Evolutionary conservation across 2,113 vertebrate species (phyloP).

Genomic region (Cercocebus atys): DNA sequence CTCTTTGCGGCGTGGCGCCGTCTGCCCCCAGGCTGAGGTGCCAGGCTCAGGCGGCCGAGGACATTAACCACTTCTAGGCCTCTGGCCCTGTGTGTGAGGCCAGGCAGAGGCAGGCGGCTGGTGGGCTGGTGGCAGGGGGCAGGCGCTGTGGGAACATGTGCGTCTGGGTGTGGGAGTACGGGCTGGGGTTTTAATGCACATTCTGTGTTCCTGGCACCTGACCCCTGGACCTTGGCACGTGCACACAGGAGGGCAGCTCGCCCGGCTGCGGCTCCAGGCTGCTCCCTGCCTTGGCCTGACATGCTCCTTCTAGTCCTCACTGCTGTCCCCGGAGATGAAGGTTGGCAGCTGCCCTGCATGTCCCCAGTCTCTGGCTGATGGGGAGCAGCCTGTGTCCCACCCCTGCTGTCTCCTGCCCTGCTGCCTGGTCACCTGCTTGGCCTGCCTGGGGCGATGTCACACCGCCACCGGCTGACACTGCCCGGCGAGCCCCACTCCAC

Average conservation of each 20-base stretch:
- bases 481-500: rapidly evolving
- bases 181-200: neutral
- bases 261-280: neutral
- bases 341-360: neutral
- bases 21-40: neutral
- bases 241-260: rapidly evolving
- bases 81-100: neutral
- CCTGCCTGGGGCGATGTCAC: neutral
- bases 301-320: neutral
- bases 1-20: rapidly evolving
- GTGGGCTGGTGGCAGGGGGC: neutral
- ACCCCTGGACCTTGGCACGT: rapidly evolving
- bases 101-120: neutral
- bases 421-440: neutral
- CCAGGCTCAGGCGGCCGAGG: neutral
- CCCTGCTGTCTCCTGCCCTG: neutral
- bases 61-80: neutral
- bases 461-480: rapidly evolving
- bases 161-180: rapidly evolving
- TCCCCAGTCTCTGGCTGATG: rapidly evolving
- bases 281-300: neutral
- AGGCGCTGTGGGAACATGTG: neutral
- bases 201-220: neutral
- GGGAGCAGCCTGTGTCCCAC: neutral
- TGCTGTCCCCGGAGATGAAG: neutral